phyloP scores from a whole-genome alignment of 1,140 invertebrate genomes.

The Metopolophium dirhodum region DNA sequence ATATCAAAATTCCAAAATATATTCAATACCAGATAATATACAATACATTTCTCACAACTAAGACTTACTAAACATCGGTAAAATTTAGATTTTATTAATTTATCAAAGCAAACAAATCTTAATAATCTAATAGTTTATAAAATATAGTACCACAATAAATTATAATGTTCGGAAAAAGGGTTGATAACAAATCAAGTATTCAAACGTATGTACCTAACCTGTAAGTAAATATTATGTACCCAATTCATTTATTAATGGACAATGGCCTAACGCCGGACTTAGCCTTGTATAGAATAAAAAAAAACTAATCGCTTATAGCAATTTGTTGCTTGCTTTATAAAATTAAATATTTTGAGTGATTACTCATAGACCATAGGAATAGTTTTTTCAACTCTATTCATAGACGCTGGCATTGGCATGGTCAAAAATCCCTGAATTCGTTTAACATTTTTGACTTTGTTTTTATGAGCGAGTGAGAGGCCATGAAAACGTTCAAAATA shows the following conservation, averaged over 20 bases:
- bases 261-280: no score
- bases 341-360: background rate
- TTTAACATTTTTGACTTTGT: slow-evolving; percentile 19
- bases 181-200: background rate
- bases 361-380: background rate
- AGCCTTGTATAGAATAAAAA: no score
- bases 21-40: background rate
- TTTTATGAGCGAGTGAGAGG: slow-evolving; percentile 7
- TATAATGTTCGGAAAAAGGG: background rate
- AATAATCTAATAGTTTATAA: background rate
- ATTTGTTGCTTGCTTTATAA: background rate
- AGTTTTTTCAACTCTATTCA: slow-evolving; percentile 32
- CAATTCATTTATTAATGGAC: background rate
- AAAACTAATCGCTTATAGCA: no score
- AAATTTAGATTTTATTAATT: background rate
- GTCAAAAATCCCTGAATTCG: slow-evolving; percentile 28
- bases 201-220: background rate
- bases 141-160: background rate
- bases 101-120: background rate
- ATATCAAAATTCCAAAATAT: background rate
- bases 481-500: slow-evolving; percentile 37
- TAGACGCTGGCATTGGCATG: slow-evolving; percentile 16
- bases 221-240: background rate
- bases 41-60: background rate
- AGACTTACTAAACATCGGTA: background rate